Conservation (phyloP, 2,797 vertebrate genomes). For the Poecilia picta region DNA sequence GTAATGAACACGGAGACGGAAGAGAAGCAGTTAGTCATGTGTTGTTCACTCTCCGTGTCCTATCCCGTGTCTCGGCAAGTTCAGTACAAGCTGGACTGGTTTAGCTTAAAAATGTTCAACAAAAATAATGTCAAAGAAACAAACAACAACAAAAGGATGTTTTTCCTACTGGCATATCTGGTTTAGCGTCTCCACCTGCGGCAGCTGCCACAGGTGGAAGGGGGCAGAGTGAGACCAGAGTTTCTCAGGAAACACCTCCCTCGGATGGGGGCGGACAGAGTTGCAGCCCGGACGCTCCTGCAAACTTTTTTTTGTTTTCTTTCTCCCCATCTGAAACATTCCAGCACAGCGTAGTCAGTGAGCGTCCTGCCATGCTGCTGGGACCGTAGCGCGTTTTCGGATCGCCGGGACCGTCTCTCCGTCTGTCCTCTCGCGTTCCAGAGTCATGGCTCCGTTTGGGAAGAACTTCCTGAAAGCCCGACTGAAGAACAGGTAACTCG, state of each 20-base stretch:
- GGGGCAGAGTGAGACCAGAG: slow-evolving; percentile 51
- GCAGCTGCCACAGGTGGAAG: slow-evolving; percentile 39
- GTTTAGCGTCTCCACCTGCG: not conserved
- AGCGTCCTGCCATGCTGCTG: slow-evolving; percentile 48
- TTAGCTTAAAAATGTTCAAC: not conserved
- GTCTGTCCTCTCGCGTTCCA: accelerated
- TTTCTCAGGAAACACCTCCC: slow-evolving; percentile 55
- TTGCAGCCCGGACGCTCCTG: slow-evolving; percentile 50
- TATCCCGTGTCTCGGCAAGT: not conserved
- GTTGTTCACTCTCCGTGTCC: too few relatives aligned
- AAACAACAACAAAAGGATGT: not conserved
- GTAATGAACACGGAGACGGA: not conserved
- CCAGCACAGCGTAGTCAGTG: slow-evolving; percentile 7
- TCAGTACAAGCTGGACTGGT: not conserved
- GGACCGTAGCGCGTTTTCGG: slow-evolving; percentile 35
- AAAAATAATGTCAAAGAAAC: not conserved
- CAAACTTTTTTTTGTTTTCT: slow-evolving; percentile 53
- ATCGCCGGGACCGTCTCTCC: slow-evolving; percentile 7
- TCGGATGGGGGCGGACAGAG: slow-evolving; percentile 60
- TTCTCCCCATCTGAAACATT: not conserved
- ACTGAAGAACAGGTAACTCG: slow-evolving; percentile 90
- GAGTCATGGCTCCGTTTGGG: slow-evolving; percentile 92
- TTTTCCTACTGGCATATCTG: not conserved
- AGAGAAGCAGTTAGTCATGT: not conserved
- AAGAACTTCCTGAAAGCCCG: slow-evolving; percentile 91